A percentile compares a stretch with the other conserved stretches of the same genome.
Conservation (phyloP, 2,113 vertebrate species). For the Colistium nudipinnis region DNA sequence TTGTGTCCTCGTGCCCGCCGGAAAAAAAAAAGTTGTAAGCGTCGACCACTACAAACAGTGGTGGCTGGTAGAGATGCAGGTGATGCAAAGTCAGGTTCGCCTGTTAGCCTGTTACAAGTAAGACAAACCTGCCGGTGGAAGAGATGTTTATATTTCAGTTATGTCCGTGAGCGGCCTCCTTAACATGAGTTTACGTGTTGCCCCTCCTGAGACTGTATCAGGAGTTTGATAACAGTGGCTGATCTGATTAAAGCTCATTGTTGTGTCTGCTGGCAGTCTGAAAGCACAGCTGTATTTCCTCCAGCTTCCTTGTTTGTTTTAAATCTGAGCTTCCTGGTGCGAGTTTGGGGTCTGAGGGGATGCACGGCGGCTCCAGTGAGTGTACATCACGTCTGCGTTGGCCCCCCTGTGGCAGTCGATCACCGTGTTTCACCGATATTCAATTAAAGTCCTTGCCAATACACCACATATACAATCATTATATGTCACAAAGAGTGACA, state of each 20-base stretch:
- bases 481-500: neutral
- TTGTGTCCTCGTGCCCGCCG: neutral
- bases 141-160: neutral
- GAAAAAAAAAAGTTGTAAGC: neutral
- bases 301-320: slow-evolving; percentile 69
- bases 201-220: slow-evolving; percentile 60
- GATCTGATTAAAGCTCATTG: slow-evolving; percentile 60
- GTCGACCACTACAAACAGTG: too few species aligned
- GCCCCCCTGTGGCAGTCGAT: neutral
- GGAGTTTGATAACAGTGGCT: slow-evolving; percentile 43
- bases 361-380: neutral
- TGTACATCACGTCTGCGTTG: neutral
- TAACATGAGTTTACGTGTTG: slow-evolving; percentile 16
- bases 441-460: neutral
- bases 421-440: too few species aligned
- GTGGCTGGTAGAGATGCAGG: too few species aligned
- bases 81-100: too few species aligned
- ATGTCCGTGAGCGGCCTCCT: neutral
- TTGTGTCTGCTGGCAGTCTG: slow-evolving; percentile 54
- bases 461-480: neutral
- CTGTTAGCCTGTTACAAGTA: too few species aligned
- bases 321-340: slow-evolving; percentile 62
- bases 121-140: neutral
- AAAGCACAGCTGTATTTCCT: slow-evolving; percentile 57
- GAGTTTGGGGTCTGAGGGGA: slow-evolving; percentile 12